A percentile compares a stretch with the other conserved stretches of the same genome.
phyloP scores from a whole-genome alignment of 2,888 invertebrate species.

The Rhamphomyia laevipes region DNA sequence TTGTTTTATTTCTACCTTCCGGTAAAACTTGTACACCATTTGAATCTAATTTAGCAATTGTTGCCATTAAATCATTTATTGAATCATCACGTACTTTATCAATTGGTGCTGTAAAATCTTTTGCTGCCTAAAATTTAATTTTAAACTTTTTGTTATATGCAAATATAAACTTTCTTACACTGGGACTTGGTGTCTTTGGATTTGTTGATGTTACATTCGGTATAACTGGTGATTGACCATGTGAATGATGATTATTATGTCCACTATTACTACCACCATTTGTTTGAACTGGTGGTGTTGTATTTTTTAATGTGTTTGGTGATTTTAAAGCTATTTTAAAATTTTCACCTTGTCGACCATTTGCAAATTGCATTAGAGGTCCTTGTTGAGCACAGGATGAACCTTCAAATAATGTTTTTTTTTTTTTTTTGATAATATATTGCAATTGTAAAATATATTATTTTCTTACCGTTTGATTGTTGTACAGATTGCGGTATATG shows the following conservation, averaged over 20 bases:
- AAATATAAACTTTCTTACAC: conserved; percentile 24
- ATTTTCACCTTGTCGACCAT: conserved; percentile 37
- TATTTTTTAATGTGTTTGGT: conserved; percentile 36
- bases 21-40: conserved; percentile 69
- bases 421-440: neutral
- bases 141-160: neutral
- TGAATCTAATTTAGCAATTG: conserved; percentile 75
- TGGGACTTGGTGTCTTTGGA: conserved; percentile 75
- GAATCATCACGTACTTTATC: conserved; percentile 77
- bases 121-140: conserved; percentile 33
- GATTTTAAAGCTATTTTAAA: conserved; percentile 39
- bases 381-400: conserved; percentile 32
- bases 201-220: conserved; percentile 58
- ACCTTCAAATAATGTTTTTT: conserved; percentile 17
- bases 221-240: conserved; percentile 31
- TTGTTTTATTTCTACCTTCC: conserved; percentile 42
- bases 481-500: conserved; percentile 50
- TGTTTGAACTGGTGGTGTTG: conserved; percentile 31
- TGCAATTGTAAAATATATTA: neutral
- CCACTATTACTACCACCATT: conserved; percentile 15
- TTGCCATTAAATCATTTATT: conserved; percentile 75
- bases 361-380: conserved; percentile 35
- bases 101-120: conserved; percentile 52
- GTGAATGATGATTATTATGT: conserved; percentile 13
- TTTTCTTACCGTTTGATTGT: conserved; percentile 37